Base-by-base conservation (phyloP, 2,888 invertebrate genomes). In the Caenorhabditis sp. region DNA sequence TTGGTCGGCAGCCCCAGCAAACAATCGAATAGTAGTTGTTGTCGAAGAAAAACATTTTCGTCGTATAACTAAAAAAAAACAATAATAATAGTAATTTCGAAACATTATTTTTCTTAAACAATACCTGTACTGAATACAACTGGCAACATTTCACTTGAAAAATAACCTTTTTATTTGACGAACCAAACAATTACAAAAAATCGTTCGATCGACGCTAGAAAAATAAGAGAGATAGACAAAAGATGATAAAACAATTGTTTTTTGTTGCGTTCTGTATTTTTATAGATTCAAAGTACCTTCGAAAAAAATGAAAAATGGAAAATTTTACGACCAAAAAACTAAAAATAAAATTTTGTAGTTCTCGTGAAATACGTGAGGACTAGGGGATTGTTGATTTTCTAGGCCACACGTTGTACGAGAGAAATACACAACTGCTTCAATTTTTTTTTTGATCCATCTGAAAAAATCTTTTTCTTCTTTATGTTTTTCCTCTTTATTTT, bases 171-270 rank as follows among this genome's bases (percentile, higher is more conserved):
- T 43, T 43, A 43, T 43, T 43, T 43, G 14, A 43, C 43, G 43
- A 43, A 43, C 5, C 43, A 43, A 43, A 43, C 43, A 43, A 43
- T 43, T 17, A 43, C 43, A 43, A 43, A 43, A 43, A 43, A 43
- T 43, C 43, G 43, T 43, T 43, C 43, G 43, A 43, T 43, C 43
- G 43, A 43, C 43, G 43, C 43, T 43, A 43, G 43, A 43, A 43
- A 43, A 43, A 43, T 43, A 17, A 43, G 17, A 43, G 43, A 43
- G 43, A 43, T 43, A 43, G 43, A 43, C 43, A 17, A 7, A 14
- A 43, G 43, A 43, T 43, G 43, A 43, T 43, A 43, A 43, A 43
- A 43, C 43, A 43, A 43, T 43, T 43, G 43, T 43, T 43, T 43
- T 43, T 43, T 43, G 2, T 43, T 17, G 5, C 17, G 43, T 43